Percentiles rank a stretch among this genome's conserved stretches.
These are phyloP conservation scores for Danio aesculapii DNA, from an alignment of 2,797 vertebrate species.

Conservation along the genomic window DNA sequence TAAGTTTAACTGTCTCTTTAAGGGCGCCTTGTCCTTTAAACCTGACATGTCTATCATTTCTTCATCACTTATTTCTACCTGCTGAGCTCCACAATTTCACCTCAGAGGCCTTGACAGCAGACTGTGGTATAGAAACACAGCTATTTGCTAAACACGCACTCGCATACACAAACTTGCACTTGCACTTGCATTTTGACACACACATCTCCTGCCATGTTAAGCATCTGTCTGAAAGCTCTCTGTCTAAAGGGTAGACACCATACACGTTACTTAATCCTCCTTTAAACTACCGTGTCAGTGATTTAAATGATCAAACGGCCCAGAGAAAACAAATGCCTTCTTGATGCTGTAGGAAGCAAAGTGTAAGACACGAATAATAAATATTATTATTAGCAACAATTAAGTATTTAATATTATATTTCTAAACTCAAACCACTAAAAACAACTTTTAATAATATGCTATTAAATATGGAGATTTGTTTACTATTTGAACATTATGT, in stretches of 20 bases:
- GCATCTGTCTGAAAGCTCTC: slow-evolving; percentile 16
- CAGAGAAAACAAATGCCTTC: not conserved
- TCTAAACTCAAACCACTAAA: not conserved
- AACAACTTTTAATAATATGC: not conserved
- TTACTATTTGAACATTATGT: not conserved
- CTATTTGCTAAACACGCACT: not conserved
- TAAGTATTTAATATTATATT: not conserved
- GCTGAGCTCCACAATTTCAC: slow-evolving; percentile 13
- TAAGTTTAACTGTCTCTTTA: not conserved
- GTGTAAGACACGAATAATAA: not conserved
- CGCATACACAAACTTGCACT: not conserved
- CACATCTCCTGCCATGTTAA: not conserved
- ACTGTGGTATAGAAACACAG: not conserved
- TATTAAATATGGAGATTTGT: not conserved
- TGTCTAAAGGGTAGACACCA: not conserved
- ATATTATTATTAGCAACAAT: not conserved
- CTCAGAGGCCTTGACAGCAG: slow-evolving; percentile 23
- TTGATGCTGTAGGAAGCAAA: slow-evolving; percentile 1
- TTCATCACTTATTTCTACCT: slow-evolving; percentile 28
- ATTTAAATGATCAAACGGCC: slow-evolving; percentile 9
- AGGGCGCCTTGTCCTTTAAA: slow-evolving; percentile 14
- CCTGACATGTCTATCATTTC: slow-evolving; percentile 9
- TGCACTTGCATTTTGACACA: not conserved
- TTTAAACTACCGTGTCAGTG: not conserved
- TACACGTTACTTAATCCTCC: not conserved